Conservation (phyloP, 2,113 vertebrate genomes). For the Motacilla tschutschensis region DNA sequence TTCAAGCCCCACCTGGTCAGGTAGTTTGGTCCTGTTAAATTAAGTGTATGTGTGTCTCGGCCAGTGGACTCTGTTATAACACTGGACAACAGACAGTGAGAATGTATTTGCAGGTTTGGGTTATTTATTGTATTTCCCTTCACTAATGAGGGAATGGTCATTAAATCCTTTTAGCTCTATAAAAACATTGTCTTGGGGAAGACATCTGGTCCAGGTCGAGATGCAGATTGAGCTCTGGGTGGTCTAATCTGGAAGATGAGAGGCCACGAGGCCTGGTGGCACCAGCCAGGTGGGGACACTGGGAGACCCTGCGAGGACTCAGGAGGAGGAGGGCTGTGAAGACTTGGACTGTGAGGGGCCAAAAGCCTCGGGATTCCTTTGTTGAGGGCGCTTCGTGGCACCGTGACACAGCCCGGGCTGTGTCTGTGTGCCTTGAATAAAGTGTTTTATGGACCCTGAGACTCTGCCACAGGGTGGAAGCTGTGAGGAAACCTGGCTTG, state of each 20-base stretch:
- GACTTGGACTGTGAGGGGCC: neutral
- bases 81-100: neutral
- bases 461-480: neutral
- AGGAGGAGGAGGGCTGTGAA: neutral
- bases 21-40: constrained; percentile 58
- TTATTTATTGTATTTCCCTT: neutral
- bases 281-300: neutral
- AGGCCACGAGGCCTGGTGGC: neutral
- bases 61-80: neutral
- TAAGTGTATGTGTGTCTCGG: neutral
- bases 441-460: neutral
- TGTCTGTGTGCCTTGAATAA: neutral
- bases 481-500: neutral
- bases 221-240: neutral
- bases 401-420: neutral
- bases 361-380: neutral
- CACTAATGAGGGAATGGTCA: neutral
- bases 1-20: constrained; percentile 91
- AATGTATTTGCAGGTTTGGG: neutral
- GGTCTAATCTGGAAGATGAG: neutral
- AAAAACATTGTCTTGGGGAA: neutral
- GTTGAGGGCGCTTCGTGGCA: fast-evolving
- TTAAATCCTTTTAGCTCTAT: neutral
- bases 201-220: neutral
- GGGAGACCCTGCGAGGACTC: neutral